These are phyloP conservation scores for Epizoanthus scotinus DNA, from an alignment of 92 coral and sea anemone genomes.

Conservation along the genomic window DNA sequence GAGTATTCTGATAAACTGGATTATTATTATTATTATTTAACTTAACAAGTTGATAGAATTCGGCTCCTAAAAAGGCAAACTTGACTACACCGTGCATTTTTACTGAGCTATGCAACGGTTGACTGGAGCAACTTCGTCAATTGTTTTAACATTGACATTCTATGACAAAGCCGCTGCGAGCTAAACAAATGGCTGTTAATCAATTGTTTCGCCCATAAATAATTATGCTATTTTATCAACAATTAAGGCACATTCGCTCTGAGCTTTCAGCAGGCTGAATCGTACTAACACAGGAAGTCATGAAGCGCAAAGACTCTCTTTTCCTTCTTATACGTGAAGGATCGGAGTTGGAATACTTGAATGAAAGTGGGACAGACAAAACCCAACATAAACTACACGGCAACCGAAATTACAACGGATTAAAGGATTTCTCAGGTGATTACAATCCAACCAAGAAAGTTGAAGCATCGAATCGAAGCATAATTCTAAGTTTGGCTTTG, in stretches of 20 bases:
- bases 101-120: not conserved
- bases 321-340: conserved; percentile 33
- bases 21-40: too few relatives aligned
- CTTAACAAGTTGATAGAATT: too few relatives aligned
- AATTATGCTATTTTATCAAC: conserved; percentile 1
- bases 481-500: not conserved
- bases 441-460: conserved; percentile 23
- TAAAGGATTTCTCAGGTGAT: not conserved
- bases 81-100: not conserved
- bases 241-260: not conserved
- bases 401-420: conserved; percentile 2
- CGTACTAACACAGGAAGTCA: not conserved
- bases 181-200: conserved; percentile 22
- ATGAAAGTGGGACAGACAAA: not conserved
- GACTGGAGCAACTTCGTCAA: not conserved
- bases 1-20: too few relatives aligned
- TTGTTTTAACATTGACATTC: not conserved
- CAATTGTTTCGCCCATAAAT: conserved; percentile 23
- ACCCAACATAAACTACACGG: not conserved
- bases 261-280: not conserved
- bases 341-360: conserved; percentile 13
- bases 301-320: conserved; percentile 21
- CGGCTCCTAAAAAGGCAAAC: too few relatives aligned
- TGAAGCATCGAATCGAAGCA: not conserved
- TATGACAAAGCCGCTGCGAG: conserved; percentile 4